Evolutionary conservation across 1,140 invertebrate genomes (phyloP), one percentile per base, ranked within the genome.

Genomic region (Leptopilina clavipes): DNA sequence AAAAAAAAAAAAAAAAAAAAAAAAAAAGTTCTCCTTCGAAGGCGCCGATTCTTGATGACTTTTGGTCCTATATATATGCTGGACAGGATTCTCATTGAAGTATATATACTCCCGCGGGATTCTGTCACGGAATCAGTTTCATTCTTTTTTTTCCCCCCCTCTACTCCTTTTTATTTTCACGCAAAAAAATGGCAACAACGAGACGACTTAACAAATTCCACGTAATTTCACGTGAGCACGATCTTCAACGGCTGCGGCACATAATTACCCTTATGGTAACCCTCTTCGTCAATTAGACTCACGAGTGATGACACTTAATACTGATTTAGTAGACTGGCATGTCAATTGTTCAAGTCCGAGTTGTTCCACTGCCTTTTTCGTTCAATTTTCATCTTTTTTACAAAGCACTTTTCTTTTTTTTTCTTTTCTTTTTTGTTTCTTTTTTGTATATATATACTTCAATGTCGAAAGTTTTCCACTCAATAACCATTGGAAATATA

Each of bases 221-320:
- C 72, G 79, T 82, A 82, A 85, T 84, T 85, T 83, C 74, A 74
- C 80, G 81, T 71, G 73, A 77, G 59, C 59, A 76, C 77, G 75
- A 72, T 75, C 74, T 54, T 72, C 71, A 74, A 56, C 74, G 71
- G 75, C 37, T 43, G 17, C 22, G 52, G 72, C 71, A 70, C 74
- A 82, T 83, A 83, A 85, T 84, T 81, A 81, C 54, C 72, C 48
- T 52, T n/a, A 52, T 17, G 17, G 9, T 40, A 40, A 52, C 48
- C 56, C 75, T 81, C 73, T 78, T 85, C 76, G 79, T 84, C 85
- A 86, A 84, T 86, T 85, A 84, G 70, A 65, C 78, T 75, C 77
- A 77, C 70, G 71, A 76, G 76, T 72, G 65, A 74, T 79, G 84
- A 84, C 84, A 81, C 82, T 85, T 85, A 79, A 84, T 81, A 73